Base-by-base conservation (phyloP, 2,797 vertebrate genomes). In the Halcyon smyrnensis region DNA sequence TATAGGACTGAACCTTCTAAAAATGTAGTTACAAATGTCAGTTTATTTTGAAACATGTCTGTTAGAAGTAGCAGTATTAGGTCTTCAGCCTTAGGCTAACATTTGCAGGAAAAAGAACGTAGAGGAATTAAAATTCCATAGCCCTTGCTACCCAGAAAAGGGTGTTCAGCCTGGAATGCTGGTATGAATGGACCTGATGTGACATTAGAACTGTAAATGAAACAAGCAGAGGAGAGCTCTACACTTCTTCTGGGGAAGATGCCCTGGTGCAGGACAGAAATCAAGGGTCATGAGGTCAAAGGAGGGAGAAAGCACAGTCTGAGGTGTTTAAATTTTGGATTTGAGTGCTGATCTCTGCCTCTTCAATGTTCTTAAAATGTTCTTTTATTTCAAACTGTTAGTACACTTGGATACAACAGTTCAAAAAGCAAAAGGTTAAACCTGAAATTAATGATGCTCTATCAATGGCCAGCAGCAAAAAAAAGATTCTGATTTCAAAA, bases 161-260 rank as follows among this genome's bases (percentile, higher is more conserved):
- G 16, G 8, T 27, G 11, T 4, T 30, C 6, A 30, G 34, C 30
- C 6, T 19, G 3, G 3, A 3, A 21, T 78, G 24, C 8, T 0
- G 0, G 17, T 45, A 16, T 28, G 37, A 57, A 48, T 4, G 1
- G 17, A 20, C 12, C 7, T 76, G 25, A 45, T 37, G 34, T 21
- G 41, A 4, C 30, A 24, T 32, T 65, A 50, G 43, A 93, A 48
- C 7, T 56, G 43, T 30, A 64, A 88, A 77, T 4, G 4, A 80
- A 90, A 56, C 6, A 36, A 59, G 51, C 15, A 75, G 28, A 75
- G 68, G 11, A 46, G 45, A 36, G 11, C 37, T 89, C 24, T 80
- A 28, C 15, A 18, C 7, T 79, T 64, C 12, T 32, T 11, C 62
- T 91, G 45, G 32, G 39, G 34, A 43, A 39, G 1, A 6, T 53